Evolutionary conservation across 1,140 invertebrate genomes (phyloP).

Genomic region (Chionoecetes opilio): DNA sequence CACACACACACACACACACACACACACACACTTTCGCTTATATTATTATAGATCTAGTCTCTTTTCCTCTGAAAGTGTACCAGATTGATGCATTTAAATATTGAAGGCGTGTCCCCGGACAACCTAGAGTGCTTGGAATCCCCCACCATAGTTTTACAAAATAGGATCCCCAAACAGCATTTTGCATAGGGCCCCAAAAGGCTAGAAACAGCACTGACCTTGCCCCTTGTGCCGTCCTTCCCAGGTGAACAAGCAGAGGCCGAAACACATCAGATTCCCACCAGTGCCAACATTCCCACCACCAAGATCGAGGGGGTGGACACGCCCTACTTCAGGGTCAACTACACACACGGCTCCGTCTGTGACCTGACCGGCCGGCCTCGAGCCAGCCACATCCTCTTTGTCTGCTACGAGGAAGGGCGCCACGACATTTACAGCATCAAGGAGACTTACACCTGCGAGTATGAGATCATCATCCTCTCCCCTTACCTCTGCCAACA

Average conservation of each 20-base stretch:
- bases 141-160: too few relatives aligned
- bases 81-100: too few relatives aligned
- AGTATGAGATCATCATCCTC: constrained; percentile 95
- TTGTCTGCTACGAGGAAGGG: constrained; percentile 90
- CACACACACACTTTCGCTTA: too few relatives aligned
- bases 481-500: constrained; percentile 94
- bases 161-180: too few relatives aligned
- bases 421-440: constrained; percentile 95
- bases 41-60: too few relatives aligned
- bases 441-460: constrained; percentile 96
- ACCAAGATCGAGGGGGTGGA: constrained; percentile 94
- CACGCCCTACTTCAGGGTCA: constrained; percentile 89
- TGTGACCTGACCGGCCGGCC: constrained; percentile 96
- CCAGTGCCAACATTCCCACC: constrained; percentile 83
- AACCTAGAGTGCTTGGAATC: too few relatives aligned
- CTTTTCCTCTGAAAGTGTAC: too few relatives aligned
- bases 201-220: too few relatives aligned
- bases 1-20: too few relatives aligned
- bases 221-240: not conserved
- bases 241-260: not conserved
- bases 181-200: too few relatives aligned
- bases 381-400: constrained; percentile 91
- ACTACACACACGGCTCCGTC: constrained; percentile 89
- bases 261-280: not conserved
- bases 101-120: too few relatives aligned